Conservation (phyloP, 2,113 vertebrate genomes). For the Clarias batrachus region DNA sequence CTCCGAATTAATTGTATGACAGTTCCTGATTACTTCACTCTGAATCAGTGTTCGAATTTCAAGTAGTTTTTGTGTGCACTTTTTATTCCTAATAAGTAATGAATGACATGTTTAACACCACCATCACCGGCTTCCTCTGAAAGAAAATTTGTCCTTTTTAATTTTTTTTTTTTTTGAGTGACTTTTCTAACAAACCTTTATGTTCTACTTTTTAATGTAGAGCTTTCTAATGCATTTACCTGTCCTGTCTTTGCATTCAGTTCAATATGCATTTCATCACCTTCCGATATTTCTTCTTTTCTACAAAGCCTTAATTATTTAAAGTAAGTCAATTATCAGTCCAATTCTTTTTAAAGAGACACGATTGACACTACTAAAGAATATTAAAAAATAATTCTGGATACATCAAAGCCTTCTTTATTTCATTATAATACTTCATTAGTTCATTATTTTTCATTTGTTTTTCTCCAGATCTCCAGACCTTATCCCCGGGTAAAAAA, state of each 20-base stretch:
- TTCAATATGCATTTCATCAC: neutral
- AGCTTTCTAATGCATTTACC: neutral
- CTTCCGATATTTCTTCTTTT: neutral
- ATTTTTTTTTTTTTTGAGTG: neutral
- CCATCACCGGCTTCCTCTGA: neutral
- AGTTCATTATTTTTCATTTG: neutral
- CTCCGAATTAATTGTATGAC: conserved; percentile 7
- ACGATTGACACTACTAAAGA: neutral
- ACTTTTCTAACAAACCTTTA: neutral
- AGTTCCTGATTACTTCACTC: conserved; percentile 16
- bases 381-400: neutral
- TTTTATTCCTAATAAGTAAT: neutral
- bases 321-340: conserved; percentile 2
- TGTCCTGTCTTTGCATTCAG: neutral
- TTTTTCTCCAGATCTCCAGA: neutral
- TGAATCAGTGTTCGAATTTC: conserved; percentile 18
- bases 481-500: neutral
- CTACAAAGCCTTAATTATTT: conserved; percentile 16
- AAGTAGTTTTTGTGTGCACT: neutral
- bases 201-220: neutral
- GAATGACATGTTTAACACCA: neutral
- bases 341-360: neutral
- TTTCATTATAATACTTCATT: neutral
- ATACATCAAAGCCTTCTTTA: neutral
- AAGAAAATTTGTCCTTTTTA: neutral